Base-by-base conservation (phyloP, 1,140 invertebrate species). In the Sitodiplosis mosellana region DNA sequence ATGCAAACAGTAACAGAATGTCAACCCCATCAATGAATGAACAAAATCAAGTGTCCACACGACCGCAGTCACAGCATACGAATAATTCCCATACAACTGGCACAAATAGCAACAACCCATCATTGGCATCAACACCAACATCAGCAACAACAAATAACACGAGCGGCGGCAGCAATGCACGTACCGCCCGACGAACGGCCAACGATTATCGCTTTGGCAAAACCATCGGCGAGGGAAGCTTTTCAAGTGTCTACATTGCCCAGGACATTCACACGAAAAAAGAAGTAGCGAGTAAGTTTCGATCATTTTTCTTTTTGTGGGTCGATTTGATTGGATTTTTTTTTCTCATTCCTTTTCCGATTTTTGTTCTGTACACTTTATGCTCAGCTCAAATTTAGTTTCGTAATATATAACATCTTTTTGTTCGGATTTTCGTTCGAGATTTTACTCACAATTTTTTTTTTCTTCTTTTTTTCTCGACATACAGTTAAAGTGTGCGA, bases 401-500 rank as follows among this genome's bases (percentile, higher is more conserved):
- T n/a, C n/a, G n/a, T n/a, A 34, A 34, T 7, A 8, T 34, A 34
- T 8, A 7, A 34, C 33, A 34, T 34, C 14, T 34, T 8, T 14
- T 34, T 34, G 33, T 34, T 34, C 7, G 14, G 14, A 8, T 8
- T 34, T 8, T 8, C 33, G 7, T 14, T 8, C 14, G 7, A 8
- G 33, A 34, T 34, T 34, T 34, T 7, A 34, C 14, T 34, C 33
- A 34, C n/a, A n/a, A n/a, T 38, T 38, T 38, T 38, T n/a, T 10
- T 27, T 27, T 27, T 27, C 27, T 21, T 57, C 51, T 55, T 57
- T 53, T 59, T 48, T 63, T 69, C 60, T 50, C 56, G n/a, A n/a
- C n/a, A 76, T 77, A 33, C 73, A 91, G 87, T 97, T 59, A 98
- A 98, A 77, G 90, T 97, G 1, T 86, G 91, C 65, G 86, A 94